phyloP scores from a whole-genome alignment of 2,888 invertebrate species.

The Andrena flavipes region DNA sequence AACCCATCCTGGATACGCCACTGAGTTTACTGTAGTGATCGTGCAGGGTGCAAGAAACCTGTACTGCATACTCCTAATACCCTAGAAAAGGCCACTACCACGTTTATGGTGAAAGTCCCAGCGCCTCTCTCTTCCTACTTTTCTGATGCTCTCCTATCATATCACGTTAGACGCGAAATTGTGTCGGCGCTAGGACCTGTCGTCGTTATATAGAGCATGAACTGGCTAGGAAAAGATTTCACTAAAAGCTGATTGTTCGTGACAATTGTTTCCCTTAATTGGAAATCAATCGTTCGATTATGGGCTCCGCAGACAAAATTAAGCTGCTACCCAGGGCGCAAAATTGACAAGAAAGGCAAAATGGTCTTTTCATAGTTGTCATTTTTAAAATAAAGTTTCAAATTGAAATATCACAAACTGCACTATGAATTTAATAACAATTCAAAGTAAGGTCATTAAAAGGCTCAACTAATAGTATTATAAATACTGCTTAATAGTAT shows the following conservation, averaged over 20 bases:
- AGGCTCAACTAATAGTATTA: no score
- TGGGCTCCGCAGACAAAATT: no score
- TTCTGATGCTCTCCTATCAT: constrained; percentile 2
- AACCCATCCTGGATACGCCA: neutral
- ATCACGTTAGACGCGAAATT: neutral
- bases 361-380: no score
- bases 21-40: constrained; percentile 28
- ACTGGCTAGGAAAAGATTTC: neutral
- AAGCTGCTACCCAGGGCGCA: no score
- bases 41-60: neutral
- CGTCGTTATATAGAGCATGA: constrained; percentile 18
- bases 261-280: no score
- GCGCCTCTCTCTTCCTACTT: constrained; percentile 13
- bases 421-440: no score
- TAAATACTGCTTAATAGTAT: neutral
- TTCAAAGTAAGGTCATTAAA: no score
- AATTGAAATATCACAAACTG: no score
- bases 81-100: constrained; percentile 17
- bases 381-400: no score
- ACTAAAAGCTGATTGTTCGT: neutral
- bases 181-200: neutral
- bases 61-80: constrained; percentile 26
- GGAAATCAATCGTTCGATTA: no score
- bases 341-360: no score
- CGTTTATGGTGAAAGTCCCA: constrained; percentile 48